A percentile compares a stretch with the other conserved stretches of the same genome.
phyloP scores from a whole-genome alignment of 2,888 invertebrate species.

The Zhuqinia jingwanae region DNA sequence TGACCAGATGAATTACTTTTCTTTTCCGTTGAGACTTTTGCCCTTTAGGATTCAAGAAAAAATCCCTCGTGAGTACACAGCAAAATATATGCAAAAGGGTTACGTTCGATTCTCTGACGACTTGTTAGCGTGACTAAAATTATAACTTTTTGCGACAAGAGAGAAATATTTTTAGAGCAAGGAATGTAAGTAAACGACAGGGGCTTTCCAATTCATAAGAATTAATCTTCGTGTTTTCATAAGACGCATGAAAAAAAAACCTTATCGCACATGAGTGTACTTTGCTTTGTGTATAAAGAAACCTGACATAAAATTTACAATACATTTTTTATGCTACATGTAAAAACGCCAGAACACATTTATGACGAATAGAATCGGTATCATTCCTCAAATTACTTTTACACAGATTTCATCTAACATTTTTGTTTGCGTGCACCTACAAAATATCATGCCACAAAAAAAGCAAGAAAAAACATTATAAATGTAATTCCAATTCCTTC shows the following conservation, averaged over 20 bases:
- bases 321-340: too few relatives aligned
- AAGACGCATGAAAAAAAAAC: background rate
- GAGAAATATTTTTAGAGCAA: background rate
- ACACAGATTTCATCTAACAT: too few relatives aligned
- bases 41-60: background rate
- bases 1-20: constrained; percentile 2
- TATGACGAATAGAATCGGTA: too few relatives aligned
- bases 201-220: background rate
- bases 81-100: background rate
- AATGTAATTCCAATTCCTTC: too few relatives aligned
- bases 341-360: too few relatives aligned
- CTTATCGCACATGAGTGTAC: too few relatives aligned
- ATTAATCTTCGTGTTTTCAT: background rate
- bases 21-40: background rate
- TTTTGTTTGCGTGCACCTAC: too few relatives aligned
- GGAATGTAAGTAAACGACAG: background rate
- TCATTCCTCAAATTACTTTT: too few relatives aligned
- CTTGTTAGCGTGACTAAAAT: constrained; percentile 68
- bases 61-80: background rate
- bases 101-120: constrained; percentile 58
- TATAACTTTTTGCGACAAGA: constrained; percentile 19
- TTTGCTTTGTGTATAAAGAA: too few relatives aligned
- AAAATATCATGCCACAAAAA: too few relatives aligned
- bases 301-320: too few relatives aligned
- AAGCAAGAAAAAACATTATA: too few relatives aligned